These are phyloP conservation scores for Pygathrix nemaeus DNA, from an alignment of 2,113 vertebrate species.

Conservation along the genomic window DNA sequence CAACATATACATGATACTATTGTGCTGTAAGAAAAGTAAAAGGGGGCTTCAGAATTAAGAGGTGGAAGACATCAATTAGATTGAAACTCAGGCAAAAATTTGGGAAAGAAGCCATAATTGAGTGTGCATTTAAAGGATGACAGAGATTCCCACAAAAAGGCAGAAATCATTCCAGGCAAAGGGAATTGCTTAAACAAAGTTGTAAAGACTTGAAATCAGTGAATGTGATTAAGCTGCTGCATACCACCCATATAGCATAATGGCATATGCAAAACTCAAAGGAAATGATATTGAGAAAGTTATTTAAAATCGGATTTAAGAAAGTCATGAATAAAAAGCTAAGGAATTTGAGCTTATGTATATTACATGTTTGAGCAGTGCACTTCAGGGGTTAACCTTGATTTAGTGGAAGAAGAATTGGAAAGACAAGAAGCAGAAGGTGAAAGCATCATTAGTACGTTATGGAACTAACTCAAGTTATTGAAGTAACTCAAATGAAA, in stretches of 20 bases:
- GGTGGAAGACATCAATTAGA: not conserved
- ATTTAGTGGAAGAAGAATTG: not conserved
- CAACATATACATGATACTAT: not conserved
- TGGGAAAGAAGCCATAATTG: not conserved
- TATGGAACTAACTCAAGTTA: not conserved
- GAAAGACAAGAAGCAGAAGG: constrained; percentile 13
- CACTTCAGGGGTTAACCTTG: not conserved
- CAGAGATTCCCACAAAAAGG: not conserved
- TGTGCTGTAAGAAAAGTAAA: not conserved
- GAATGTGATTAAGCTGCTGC: not conserved
- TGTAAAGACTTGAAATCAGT: not conserved
- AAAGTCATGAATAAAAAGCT: not conserved
- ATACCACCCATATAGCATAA: not conserved
- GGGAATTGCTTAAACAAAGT: not conserved
- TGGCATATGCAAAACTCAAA: not conserved
- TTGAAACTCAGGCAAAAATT: not conserved
- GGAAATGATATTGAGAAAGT: constrained; percentile 8
- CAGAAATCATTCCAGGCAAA: not conserved
- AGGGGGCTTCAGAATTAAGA: not conserved
- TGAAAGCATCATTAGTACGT: not conserved
- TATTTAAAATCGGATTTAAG: not conserved
- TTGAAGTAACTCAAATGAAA: not conserved
- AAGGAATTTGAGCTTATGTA: not conserved
- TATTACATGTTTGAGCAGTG: not conserved
- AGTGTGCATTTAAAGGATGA: not conserved